Base-by-base conservation (phyloP, 2,797 vertebrate species). In the Heliangelus exortis region DNA sequence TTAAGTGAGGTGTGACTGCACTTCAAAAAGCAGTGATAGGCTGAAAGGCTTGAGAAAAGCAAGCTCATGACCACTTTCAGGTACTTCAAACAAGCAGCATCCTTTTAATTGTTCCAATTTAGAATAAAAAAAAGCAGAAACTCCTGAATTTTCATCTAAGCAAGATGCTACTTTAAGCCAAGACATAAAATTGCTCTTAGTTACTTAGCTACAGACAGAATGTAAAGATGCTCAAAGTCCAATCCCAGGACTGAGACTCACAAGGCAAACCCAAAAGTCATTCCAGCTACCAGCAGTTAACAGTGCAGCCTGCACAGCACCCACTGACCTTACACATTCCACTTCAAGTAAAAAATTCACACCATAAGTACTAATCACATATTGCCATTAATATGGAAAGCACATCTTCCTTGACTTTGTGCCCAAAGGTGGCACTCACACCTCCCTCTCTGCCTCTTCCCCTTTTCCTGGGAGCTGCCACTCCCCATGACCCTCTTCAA, bases 271-370 rank as follows among this genome's bases (percentile, higher is more conserved):
- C 7, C 19, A 57, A 61, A 81, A 73, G 47, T 26, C 66, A 50
- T 8, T 55, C n/a, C 47, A 79, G 58, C 28, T 39, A 55, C 16
- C 58, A 34, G 33, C 31, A 86, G 28, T 13, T 48, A 12, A 23
- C 0, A 0, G 17, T 20, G 31, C 54, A 69, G 33, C 41, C 66
- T 57, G 41, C 17, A 15, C 45, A 59, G 43, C 28, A 34, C 72
- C 34, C 47, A 31, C 0, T 23, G 26, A n/a, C 1, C 0, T 23
- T 21, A n/a, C 1, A 5, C 15, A 29, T 63, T 55, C 48, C 45
- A 47, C 26, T 67, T 3, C 48, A 41, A 43, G 12, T 16, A 63
- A 83, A 88, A 47, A 50, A 92, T 54, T 16, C 67, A 62, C 66
- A 19, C 4, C 22, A 43, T 18, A 63, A 59, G 34, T 25, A 63